Percentiles rank a stretch among this genome's conserved stretches.
phyloP scores from a whole-genome alignment of 2,797 vertebrate species.

The Hoplostethus atlanticus region DNA sequence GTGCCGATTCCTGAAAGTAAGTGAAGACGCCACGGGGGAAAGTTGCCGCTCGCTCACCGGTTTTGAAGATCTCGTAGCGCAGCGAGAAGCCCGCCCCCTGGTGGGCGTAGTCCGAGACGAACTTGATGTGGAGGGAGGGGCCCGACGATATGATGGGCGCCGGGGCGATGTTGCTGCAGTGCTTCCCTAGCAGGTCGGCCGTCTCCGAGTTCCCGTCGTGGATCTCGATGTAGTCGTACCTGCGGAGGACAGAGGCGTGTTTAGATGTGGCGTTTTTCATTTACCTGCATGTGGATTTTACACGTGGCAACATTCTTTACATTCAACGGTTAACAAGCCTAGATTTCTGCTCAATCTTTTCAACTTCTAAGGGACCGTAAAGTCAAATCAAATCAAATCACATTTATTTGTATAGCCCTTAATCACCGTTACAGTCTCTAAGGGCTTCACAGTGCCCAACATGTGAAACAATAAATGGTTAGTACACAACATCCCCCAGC shows the following conservation, averaged over 20 bases:
- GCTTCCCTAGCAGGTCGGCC: constrained; percentile 90
- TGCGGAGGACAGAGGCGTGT: constrained; percentile 48
- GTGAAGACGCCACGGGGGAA: not conserved
- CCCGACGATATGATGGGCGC: constrained; percentile 91
- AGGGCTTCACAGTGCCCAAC: too few relatives aligned
- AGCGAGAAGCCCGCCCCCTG: constrained; percentile 94
- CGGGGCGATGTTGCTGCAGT: constrained; percentile 93
- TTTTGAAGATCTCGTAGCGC: constrained; percentile 93
- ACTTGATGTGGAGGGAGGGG: constrained; percentile 89
- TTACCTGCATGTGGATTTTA: too few relatives aligned
- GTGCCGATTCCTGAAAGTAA: not conserved
- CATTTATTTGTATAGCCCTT: too few relatives aligned
- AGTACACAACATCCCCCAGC: too few relatives aligned
- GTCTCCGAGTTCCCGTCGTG: constrained; percentile 89
- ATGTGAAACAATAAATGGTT: too few relatives aligned
- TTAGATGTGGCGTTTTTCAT: too few relatives aligned
- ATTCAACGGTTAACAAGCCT: too few relatives aligned
- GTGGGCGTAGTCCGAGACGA: constrained; percentile 91
- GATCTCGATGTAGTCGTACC: constrained; percentile 93
- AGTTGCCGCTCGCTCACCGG: constrained; percentile 83
- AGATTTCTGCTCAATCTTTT: too few relatives aligned
- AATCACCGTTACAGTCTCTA: too few relatives aligned
- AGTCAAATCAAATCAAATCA: too few relatives aligned
- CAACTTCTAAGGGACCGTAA: too few relatives aligned
- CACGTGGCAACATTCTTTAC: too few relatives aligned